Conservation (phyloP, 2,888 invertebrate genomes). For the Poecilobothrus nobilitatus region DNA sequence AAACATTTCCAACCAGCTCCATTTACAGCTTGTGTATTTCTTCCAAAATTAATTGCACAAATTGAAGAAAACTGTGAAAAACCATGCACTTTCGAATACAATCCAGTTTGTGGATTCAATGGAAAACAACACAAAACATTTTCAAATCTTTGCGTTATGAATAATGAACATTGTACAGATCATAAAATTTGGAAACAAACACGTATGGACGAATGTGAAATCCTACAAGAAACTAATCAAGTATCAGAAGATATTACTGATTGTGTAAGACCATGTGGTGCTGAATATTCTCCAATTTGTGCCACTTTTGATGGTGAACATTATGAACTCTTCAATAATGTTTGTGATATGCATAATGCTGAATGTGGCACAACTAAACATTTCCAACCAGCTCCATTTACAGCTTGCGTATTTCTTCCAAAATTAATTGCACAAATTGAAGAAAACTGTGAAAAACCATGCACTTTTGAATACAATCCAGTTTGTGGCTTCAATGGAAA, state of each 20-base stretch:
- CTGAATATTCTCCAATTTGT: conserved; percentile 14
- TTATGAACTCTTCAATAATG: background rate
- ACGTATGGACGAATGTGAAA: background rate
- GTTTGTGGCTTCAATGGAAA: conserved; percentile 15
- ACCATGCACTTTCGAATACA: conserved; percentile 11
- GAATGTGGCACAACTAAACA: background rate
- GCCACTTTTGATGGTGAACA: conserved; percentile 12
- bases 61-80: conserved; percentile 1
- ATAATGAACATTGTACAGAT: background rate
- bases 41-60: background rate
- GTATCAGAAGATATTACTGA: background rate
- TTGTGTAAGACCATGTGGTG: conserved; percentile 11
- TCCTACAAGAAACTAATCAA: background rate
- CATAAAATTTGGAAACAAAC: background rate
- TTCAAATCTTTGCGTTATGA: background rate
- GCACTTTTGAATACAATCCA: conserved; percentile 13
- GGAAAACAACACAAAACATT: background rate
- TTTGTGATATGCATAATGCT: background rate
- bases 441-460: conserved; percentile 8
- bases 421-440: background rate
- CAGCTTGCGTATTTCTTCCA: background rate
- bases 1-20: background rate
- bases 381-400: background rate
- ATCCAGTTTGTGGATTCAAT: conserved; percentile 16
- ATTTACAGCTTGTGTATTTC: background rate